Conservation (phyloP, 2,797 vertebrate genomes). For the Danio aesculapii region DNA sequence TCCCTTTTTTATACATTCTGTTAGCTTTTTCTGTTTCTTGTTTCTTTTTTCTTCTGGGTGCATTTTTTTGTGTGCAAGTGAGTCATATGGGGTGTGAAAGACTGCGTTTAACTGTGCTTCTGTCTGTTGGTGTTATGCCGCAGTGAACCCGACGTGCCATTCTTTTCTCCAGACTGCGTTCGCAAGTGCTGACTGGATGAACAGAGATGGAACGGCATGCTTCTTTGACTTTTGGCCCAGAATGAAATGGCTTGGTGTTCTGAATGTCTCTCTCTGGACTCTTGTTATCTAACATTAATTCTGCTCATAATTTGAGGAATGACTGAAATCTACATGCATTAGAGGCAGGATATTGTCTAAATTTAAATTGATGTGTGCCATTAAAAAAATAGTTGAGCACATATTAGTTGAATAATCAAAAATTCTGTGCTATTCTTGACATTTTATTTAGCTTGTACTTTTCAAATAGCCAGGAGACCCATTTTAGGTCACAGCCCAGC, state of each 20-base stretch:
- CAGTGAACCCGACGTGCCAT: conserved; percentile 14
- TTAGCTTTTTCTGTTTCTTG: neutral
- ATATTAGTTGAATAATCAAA: neutral
- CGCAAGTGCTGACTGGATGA: conserved; percentile 15
- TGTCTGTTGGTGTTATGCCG: conserved; percentile 49
- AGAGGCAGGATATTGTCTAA: neutral
- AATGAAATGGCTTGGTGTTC: neutral
- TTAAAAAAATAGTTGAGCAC: neutral
- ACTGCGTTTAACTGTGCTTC: conserved; percentile 43
- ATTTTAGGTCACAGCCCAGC: neutral
- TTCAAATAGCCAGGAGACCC: neutral
- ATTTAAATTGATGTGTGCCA: neutral
- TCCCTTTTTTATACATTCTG: neutral
- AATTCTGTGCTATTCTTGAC: neutral
- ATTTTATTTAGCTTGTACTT: neutral
- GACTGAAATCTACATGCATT: neutral
- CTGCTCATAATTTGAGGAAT: neutral
- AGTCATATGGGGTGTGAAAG: neutral
- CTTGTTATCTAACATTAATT: neutral
- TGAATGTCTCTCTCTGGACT: conserved; percentile 18
- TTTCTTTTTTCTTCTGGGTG: conserved; percentile 16
- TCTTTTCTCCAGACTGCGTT: conserved; percentile 39
- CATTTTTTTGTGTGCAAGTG: neutral
- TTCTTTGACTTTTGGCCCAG: conserved; percentile 14
- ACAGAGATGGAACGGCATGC: conserved; percentile 3